These are phyloP conservation scores for Lycopodina hypogea DNA, from an alignment of 37 sponge, comb jelly and placozoan species.

Conservation along the genomic window DNA sequence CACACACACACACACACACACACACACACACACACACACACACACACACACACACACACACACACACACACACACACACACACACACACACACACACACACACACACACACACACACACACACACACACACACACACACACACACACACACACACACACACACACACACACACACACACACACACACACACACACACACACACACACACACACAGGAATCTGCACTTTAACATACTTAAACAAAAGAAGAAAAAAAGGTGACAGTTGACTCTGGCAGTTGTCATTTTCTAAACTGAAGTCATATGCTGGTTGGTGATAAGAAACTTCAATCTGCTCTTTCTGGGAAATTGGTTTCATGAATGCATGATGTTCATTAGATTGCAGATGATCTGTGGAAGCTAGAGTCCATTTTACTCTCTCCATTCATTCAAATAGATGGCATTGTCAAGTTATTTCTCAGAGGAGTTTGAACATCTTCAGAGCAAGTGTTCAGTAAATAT, in stretches of 20 bases:
- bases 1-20: constrained; percentile 1
- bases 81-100: background rate
- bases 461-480: no score
- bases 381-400: no score
- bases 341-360: no score
- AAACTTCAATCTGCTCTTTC: no score
- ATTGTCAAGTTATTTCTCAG: no score
- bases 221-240: background rate
- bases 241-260: background rate
- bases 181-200: constrained; percentile 1
- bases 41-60: background rate
- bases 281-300: background rate
- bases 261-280: background rate
- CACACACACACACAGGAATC: background rate
- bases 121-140: background rate
- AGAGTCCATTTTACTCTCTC: no score
- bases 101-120: background rate
- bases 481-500: no score
- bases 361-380: no score
- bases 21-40: constrained; percentile 1
- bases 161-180: background rate
- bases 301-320: background rate
- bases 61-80: background rate
- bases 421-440: no score
- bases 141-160: background rate